phyloP scores from a whole-genome alignment of 2,888 invertebrate genomes.

The Nymphalis urticae region DNA sequence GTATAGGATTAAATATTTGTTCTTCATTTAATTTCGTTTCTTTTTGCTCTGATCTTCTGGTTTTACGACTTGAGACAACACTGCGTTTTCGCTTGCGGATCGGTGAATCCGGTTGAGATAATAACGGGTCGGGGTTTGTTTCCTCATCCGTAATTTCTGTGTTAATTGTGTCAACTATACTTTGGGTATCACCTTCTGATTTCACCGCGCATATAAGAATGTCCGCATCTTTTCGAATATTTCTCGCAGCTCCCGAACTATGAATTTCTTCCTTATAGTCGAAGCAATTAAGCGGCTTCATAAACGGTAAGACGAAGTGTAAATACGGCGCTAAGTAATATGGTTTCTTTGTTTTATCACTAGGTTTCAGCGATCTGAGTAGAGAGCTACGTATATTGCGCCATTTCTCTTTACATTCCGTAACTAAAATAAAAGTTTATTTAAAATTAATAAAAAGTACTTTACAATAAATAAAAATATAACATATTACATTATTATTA shows the following conservation, averaged over 20 bases:
- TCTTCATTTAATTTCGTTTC: conserved; percentile 5
- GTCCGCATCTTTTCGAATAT: conserved; percentile 22
- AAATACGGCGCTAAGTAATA: conserved; percentile 49
- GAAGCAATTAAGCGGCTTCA: conserved; percentile 42
- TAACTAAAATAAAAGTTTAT: conserved; percentile 43
- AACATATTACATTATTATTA: too few species aligned
- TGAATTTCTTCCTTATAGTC: conserved; percentile 28
- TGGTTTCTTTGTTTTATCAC: conserved; percentile 47
- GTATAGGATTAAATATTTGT: conserved; percentile 11
- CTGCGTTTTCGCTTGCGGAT: conserved; percentile 21
- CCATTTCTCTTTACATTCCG: conserved; percentile 54
- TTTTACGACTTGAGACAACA: conserved; percentile 11
- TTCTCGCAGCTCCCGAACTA: conserved; percentile 5
- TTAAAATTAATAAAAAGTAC: neutral
- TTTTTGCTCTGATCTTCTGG: conserved; percentile 3
- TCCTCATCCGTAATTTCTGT: conserved; percentile 13
- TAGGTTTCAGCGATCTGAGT: conserved; percentile 48
- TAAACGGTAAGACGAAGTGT: conserved; percentile 48
- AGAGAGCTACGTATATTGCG: conserved; percentile 51
- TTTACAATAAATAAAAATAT: neutral
- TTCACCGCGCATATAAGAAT: conserved; percentile 31
- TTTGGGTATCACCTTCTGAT: conserved; percentile 24
- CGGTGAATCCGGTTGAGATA: conserved; percentile 14
- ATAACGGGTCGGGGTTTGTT: conserved; percentile 1
- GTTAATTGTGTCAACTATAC: conserved; percentile 4